Base-by-base conservation (phyloP, 2,888 invertebrate genomes). In the Leucoma salicis region DNA sequence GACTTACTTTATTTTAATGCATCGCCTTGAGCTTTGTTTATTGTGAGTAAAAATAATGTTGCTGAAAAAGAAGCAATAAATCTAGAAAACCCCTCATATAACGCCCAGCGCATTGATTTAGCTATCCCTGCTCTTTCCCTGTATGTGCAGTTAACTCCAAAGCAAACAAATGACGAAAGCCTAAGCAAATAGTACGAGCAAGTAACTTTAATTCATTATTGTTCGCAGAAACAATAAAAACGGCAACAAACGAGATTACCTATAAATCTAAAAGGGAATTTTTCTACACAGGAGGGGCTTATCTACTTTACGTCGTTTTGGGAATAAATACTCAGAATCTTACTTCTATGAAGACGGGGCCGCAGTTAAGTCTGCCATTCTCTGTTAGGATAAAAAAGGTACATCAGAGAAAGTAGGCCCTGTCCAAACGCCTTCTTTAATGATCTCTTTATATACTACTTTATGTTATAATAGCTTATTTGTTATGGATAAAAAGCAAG, bases 211-310 rank as follows among this genome's bases (percentile, higher is more conserved):
- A 82, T 82, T 84, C 82, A 81, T 82, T 77, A 80, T 76, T 71
- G 75, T 71, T 68, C 63, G 64, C 70, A 74, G 70, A 79, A 81
- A 83, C 79, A 85, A 83, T 82, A 80, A 81, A 82, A 78, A 71
- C 74, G 74, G 77, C 77, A 72, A 78, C 74, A 78, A 78, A 78
- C 68, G 70, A 77, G 80, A 82, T 83, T 81, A 82, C 78, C 69
- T 68, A 75, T 79, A 78, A 82, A 83, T 78, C 82, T 75, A 68
- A 78, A 78, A 78, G 78, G 74, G 74, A 80, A 74, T 83, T 82
- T 81, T 82, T 82, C 73, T 78, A 74, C 68, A 67, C 57, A 51
- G 55, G 58, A 66, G 62, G 58, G 66, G 78, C 81, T 82, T 84
- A 83, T 78, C 79, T 80, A 68, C 78, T 82, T 82, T 81, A 67